Base-by-base conservation (phyloP, 1,140 invertebrate genomes). In the Melanaphis sacchari region DNA sequence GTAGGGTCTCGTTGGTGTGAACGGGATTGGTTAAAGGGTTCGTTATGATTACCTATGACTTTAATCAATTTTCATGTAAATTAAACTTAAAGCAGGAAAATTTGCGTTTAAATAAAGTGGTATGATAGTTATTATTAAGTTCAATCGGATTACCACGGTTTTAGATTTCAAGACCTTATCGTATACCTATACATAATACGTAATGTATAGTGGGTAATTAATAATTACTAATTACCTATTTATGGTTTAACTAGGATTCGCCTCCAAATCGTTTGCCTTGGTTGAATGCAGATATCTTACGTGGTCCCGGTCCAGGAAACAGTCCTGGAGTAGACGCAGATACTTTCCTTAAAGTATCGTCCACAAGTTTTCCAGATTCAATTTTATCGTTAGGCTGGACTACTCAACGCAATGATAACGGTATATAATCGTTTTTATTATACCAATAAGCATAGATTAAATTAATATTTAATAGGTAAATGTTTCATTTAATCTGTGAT, bases 381-480 rank as follows among this genome's bases (percentile, higher is more conserved):
- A 97, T 97, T 0, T 95, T 99, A 21, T 98, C 98, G 6, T 95
- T 98, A 36, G 98, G 98, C 31, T 99, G 98, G 98, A 98, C 97
- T 4, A 98, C 98, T 2, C 41, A 93, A 85, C 46, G 36, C 76
- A 93, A 40, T 18, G 91, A 93, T 59, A 93, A 54, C 93, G 85
- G 82, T 89, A 89, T 11, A 40, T 87, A 46, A 87, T 46, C n/a
- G 31, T n/a, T 85, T 5, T n/a, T 76, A 76, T n/a, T 36, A 76
- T n/a, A 66, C 59, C 3, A 15, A 18, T n/a, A 31, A 66, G 2
- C 31, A 66, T 31, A n/a, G 31, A 66, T 66, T n/a, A 76, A 76
- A 76, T n/a, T 1, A 76, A n/a, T 76, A 5, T 76, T 76, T n/a
- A 36, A 76, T 31, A 15, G 3, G 15, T 59, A 43, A 43, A 59